phyloP scores from a whole-genome alignment of 2,113 vertebrate genomes.

The Callochromis pleurospilus region DNA sequence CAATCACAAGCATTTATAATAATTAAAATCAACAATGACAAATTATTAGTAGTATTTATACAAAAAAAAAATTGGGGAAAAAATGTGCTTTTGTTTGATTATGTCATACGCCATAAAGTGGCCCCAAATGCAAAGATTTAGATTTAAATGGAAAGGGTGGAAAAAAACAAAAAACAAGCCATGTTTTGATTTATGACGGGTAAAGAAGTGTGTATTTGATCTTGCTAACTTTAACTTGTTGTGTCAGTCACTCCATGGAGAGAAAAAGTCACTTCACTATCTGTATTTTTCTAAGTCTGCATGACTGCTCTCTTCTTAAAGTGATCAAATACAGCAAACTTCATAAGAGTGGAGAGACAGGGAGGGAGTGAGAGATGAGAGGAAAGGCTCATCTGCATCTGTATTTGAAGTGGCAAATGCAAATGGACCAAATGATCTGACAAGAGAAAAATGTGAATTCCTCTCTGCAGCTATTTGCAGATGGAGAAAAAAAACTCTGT shows the following conservation, averaged over 20 bases:
- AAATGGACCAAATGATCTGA: conserved; percentile 72
- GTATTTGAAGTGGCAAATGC: conserved; percentile 66
- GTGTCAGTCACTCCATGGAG: conserved; percentile 50
- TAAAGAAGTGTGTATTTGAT: conserved; percentile 38
- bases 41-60: neutral
- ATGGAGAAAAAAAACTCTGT: neutral
- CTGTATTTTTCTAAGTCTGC: conserved; percentile 37
- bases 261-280: conserved; percentile 36
- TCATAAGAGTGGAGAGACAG: conserved; percentile 39
- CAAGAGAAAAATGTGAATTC: conserved; percentile 63
- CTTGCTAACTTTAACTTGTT: conserved; percentile 45
- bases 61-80: rapidly evolving
- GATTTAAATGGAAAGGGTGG: neutral
- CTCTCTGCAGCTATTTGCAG: conserved; percentile 59
- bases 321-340: conserved; percentile 69
- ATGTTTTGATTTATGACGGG: conserved; percentile 14
- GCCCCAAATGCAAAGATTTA: neutral
- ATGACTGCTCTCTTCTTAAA: conserved; percentile 53
- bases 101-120: neutral
- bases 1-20: neutral
- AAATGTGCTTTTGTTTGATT: neutral
- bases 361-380: conserved; percentile 52
- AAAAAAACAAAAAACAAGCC: conserved; percentile 1
- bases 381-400: conserved; percentile 57
- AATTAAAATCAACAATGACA: neutral